These are phyloP conservation scores for Synergus itoensis DNA, from an alignment of 2,888 invertebrate genomes.

Conservation along the genomic window DNA sequence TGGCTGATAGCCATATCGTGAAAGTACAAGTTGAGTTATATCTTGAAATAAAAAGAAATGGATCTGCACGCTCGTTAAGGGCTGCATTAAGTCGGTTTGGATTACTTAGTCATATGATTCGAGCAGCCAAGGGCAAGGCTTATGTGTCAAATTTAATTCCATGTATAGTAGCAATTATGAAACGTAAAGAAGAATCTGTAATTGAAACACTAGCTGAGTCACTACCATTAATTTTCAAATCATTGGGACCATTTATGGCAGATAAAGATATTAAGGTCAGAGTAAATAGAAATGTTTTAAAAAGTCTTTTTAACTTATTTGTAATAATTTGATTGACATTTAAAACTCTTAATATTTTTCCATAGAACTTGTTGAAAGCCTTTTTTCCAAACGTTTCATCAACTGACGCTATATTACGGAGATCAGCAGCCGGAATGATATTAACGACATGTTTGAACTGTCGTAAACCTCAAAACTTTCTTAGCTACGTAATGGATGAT, in stretches of 20 bases:
- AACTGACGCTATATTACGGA: slow-evolving; percentile 84
- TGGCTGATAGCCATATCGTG: slow-evolving; percentile 84
- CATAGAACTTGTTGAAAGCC: slow-evolving; percentile 80
- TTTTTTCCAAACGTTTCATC: slow-evolving; percentile 81
- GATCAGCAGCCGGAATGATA: slow-evolving; percentile 90
- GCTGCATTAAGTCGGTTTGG: slow-evolving; percentile 89
- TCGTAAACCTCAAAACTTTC: slow-evolving; percentile 83
- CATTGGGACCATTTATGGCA: slow-evolving; percentile 84
- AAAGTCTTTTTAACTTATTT: neutral
- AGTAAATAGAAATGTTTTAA: slow-evolving; percentile 23
- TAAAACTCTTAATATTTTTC: slow-evolving; percentile 42
- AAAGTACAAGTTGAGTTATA: slow-evolving; percentile 90
- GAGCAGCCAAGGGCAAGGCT: slow-evolving; percentile 88
- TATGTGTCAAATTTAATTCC: slow-evolving; percentile 88
- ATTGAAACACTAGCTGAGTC: slow-evolving; percentile 84
- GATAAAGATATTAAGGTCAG: slow-evolving; percentile 85
- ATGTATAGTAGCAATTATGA: slow-evolving; percentile 85
- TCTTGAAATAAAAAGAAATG: slow-evolving; percentile 90
- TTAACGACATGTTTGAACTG: slow-evolving; percentile 89
- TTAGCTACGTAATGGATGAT: slow-evolving; percentile 83
- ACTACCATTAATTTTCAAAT: slow-evolving; percentile 83
- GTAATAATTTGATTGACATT: slow-evolving; percentile 14
- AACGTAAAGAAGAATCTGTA: slow-evolving; percentile 85
- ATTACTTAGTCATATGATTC: slow-evolving; percentile 86
- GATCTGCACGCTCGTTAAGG: slow-evolving; percentile 84